Base-by-base conservation (phyloP, 1,140 invertebrate genomes). In the Ooceraea biroi region DNA sequence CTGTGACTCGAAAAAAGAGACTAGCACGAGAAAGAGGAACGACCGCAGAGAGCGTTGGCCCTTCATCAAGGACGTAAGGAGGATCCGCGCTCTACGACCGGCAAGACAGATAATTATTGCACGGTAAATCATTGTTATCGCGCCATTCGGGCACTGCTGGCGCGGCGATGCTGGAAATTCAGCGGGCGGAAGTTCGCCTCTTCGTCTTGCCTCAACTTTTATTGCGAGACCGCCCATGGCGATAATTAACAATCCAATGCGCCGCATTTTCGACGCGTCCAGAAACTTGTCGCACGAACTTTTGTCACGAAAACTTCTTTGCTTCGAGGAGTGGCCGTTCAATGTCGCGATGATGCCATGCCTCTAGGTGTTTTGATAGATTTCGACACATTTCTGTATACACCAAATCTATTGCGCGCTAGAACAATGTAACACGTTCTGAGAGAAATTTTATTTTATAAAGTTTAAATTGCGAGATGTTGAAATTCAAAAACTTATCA, bases 81-180 rank as follows among this genome's bases (percentile, higher is more conserved):
- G 52, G 17, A 73, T 60, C 58, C 69, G 50, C 44, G 27, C 19
- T 12, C 27, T 41, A 19, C 41, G n/a, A 82, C 69, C 73, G 83
- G 82, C 72, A 61, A 88, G 74, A 86, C 82, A 85, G 88, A 91
- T 91, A 90, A 91, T 90, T 90, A 91, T 90, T 89, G 76, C 85
- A 57, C 71, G 63, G 83, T 91, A 90, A 90, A 90, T 91, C 86
- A 90, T 73, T 71, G 85, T 91, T 91, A 90, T 91, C 85, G 84
- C 84, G 80, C 73, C 66, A 61, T 76, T 76, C 58, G 82, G 66
- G 61, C 57, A n/a, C 19, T 12, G 69, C 46, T 22, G 19, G 80
- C 52, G 27, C 50, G n/a, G n/a, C 36, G 1, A 46, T 30, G 22
- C 44, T 36, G 19, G 66, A 52, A 87, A 83, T 82, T 84, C 68